phyloP scores from a whole-genome alignment of 2,888 invertebrate genomes.

The Phasia obesa region DNA sequence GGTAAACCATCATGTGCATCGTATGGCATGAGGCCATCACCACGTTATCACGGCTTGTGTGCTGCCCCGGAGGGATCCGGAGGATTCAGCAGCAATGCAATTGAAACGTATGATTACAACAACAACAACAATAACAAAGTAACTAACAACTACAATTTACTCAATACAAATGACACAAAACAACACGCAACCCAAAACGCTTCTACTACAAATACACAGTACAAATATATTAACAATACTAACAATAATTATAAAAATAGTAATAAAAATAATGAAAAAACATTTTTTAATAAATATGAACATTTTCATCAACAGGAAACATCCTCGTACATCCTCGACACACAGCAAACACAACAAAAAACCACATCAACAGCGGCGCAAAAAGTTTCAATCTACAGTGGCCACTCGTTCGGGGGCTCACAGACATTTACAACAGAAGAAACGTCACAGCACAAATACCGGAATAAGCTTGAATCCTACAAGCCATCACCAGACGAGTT shows the following conservation, averaged over 20 bases:
- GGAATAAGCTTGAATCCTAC: slow-evolving; percentile 78
- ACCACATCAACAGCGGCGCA: slow-evolving; percentile 54
- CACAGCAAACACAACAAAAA: slow-evolving; percentile 57
- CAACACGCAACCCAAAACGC: slow-evolving; percentile 50
- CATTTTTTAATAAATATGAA: slow-evolving; percentile 41
- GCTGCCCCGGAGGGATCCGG: slow-evolving; percentile 78
- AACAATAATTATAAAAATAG: slow-evolving; percentile 83
- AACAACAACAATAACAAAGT: slow-evolving; percentile 74
- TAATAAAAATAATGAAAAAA: slow-evolving; percentile 76
- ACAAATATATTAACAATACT: slow-evolving; percentile 82
- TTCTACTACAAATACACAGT: slow-evolving; percentile 30
- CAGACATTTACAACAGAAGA: slow-evolving; percentile 76
- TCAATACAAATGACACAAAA: slow-evolving; percentile 54
- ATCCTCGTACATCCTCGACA: slow-evolving; percentile 72
- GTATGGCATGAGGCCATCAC: slow-evolving; percentile 88
- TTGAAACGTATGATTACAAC: slow-evolving; percentile 80
- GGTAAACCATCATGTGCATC: slow-evolving; percentile 88
- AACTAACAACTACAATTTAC: slow-evolving; percentile 60
- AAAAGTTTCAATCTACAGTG: slow-evolving; percentile 66
- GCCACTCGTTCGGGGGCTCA: slow-evolving; percentile 76
- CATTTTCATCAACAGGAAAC: slow-evolving; percentile 83
- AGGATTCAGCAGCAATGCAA: slow-evolving; percentile 83
- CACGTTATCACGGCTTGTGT: slow-evolving; percentile 90
- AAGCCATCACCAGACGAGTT: slow-evolving; percentile 77
- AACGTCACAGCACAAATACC: slow-evolving; percentile 73